A percentile compares a stretch with the other conserved stretches of the same genome.
phyloP scores from a whole-genome alignment of 35 echinoderm and acorn worm species.

The Anneissia japonica region DNA sequence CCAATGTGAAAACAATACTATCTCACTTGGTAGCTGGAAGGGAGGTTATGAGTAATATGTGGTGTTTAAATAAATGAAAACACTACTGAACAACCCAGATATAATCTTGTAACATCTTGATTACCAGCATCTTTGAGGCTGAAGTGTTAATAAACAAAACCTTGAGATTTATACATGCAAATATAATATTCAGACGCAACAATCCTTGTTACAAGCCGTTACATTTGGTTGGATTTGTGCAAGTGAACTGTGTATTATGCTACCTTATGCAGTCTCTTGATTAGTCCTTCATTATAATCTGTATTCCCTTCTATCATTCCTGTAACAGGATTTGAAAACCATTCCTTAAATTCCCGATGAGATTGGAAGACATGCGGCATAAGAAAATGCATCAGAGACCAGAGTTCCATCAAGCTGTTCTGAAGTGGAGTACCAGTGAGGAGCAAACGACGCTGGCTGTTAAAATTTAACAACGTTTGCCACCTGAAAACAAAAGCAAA shows the following conservation, averaged over 20 bases:
- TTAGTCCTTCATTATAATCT: conserved; percentile 90
- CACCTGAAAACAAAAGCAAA: conserved; percentile 34
- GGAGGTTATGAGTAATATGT: too few relatives aligned
- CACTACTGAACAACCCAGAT: too few relatives aligned
- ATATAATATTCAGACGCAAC: too few relatives aligned
- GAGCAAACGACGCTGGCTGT: conserved; percentile 87
- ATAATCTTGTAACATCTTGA: too few relatives aligned
- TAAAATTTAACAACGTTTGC: conserved; percentile 97
- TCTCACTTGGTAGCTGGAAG: too few relatives aligned
- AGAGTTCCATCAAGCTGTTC: conserved; percentile 98
- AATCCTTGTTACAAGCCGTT: too few relatives aligned
- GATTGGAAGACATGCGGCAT: conserved; percentile 99
- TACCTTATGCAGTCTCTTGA: conserved; percentile 96
- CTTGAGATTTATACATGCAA: too few relatives aligned
- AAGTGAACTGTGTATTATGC: neutral
- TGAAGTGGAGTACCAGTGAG: conserved; percentile 95
- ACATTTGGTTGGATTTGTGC: too few relatives aligned
- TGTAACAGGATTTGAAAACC: conserved; percentile 94
- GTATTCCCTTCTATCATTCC: conserved; percentile 98
- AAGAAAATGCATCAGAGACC: conserved; percentile 99
- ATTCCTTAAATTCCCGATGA: conserved; percentile 93
- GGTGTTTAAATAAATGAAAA: too few relatives aligned
- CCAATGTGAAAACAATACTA: too few relatives aligned
- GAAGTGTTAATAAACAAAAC: too few relatives aligned
- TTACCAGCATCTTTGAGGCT: too few relatives aligned